These are phyloP conservation scores for Argentina silus DNA, from an alignment of 2,797 vertebrate genomes.

Conservation along the genomic window DNA sequence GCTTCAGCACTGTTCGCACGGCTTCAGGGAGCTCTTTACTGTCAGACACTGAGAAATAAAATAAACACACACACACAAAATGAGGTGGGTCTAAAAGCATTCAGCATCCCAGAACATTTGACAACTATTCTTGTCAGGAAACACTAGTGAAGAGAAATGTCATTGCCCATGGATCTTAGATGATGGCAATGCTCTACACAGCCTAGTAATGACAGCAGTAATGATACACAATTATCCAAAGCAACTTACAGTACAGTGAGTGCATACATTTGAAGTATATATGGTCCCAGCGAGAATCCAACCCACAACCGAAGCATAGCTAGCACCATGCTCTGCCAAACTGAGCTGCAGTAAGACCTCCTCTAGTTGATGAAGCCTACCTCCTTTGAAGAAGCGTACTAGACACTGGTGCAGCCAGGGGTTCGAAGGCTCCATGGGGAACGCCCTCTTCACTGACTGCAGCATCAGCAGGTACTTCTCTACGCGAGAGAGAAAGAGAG, in stretches of 20 bases:
- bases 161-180: too few relatives aligned
- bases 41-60: conserved; percentile 78
- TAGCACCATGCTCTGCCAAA: too few relatives aligned
- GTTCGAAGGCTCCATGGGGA: conserved; percentile 86
- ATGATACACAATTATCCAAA: too few relatives aligned
- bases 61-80: not conserved
- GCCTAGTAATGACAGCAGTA: too few relatives aligned
- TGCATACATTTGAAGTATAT: too few relatives aligned
- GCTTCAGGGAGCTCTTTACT: conserved; percentile 86
- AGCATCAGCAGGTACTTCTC: conserved; percentile 95
- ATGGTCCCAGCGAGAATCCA: too few relatives aligned
- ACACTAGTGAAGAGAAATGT: too few relatives aligned
- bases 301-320: too few relatives aligned
- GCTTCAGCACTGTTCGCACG: conserved; percentile 90
- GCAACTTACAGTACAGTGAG: too few relatives aligned
- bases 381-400: conserved; percentile 91
- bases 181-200: too few relatives aligned
- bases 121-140: too few relatives aligned
- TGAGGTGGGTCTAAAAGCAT: not conserved
- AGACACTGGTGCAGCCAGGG: conserved; percentile 96
- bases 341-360: not conserved
- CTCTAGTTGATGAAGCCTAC: conserved; percentile 59
- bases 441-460: conserved; percentile 92
- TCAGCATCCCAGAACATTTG: too few relatives aligned
- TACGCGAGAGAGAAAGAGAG: conserved; percentile 56